Evolutionary conservation across 2,797 vertebrate genomes (phyloP).

Genomic region (Agapornis canus): DNA sequence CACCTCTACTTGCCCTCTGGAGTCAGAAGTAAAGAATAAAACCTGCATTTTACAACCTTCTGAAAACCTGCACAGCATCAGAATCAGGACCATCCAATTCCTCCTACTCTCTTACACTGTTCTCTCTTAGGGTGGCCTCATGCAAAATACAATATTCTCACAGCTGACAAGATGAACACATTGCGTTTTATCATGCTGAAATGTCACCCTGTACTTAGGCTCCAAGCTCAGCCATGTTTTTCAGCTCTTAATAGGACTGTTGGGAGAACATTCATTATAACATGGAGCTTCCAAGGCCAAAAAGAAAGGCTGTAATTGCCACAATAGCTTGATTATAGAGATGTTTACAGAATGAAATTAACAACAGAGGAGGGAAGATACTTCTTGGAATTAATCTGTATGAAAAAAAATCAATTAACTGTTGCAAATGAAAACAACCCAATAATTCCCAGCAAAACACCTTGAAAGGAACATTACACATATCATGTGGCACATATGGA

Average conservation of each 20-base stretch:
- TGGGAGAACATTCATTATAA: conserved; percentile 25
- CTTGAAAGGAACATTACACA: neutral
- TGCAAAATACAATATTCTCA: neutral
- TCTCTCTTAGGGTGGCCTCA: neutral
- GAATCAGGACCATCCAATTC: neutral
- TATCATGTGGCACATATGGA: neutral
- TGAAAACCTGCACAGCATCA: neutral
- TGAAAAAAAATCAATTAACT: conserved; percentile 1
- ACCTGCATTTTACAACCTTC: neutral
- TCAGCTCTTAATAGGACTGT: conserved; percentile 1
- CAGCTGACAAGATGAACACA: neutral
- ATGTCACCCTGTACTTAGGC: neutral
- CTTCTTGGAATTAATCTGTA: neutral
- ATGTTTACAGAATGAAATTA: conserved; percentile 48
- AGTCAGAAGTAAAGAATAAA: neutral
- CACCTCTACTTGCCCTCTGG: neutral
- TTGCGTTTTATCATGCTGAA: neutral
- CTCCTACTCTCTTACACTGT: conserved; percentile 14
- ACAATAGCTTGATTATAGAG: neutral
- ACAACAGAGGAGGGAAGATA: neutral
- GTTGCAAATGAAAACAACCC: conserved; percentile 21
- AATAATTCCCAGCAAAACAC: neutral
- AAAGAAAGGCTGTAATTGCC: conserved; percentile 5
- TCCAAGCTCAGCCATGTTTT: neutral
- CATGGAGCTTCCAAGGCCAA: neutral